phyloP scores from a whole-genome alignment of 2,113 vertebrate genomes.

The Aptenodytes patagonicus region DNA sequence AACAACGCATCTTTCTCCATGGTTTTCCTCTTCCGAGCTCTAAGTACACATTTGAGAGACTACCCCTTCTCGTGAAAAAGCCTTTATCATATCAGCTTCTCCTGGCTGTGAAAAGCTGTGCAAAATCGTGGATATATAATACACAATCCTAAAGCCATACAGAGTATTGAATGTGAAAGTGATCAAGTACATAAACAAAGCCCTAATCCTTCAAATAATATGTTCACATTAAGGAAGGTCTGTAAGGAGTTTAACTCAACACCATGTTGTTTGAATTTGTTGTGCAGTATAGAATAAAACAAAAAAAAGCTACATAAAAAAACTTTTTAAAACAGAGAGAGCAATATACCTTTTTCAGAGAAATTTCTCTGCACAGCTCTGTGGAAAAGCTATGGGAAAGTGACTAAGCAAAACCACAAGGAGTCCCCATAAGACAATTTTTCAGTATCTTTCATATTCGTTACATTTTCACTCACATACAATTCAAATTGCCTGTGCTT shows the following conservation, averaged over 20 bases:
- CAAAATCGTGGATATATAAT: not conserved
- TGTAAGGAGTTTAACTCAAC: not conserved
- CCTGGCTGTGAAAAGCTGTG: not conserved
- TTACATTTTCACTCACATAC: not conserved
- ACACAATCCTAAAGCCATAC: not conserved
- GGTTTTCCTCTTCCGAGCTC: not conserved
- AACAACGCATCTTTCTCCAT: not conserved
- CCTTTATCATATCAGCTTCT: not conserved
- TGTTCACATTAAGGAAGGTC: not conserved
- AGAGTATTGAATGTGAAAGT: not conserved
- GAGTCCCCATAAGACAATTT: conserved; percentile 46
- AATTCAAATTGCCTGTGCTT: not conserved
- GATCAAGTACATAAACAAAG: not conserved
- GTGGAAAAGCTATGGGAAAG: not conserved
- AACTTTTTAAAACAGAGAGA: not conserved
- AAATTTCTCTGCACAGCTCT: not conserved
- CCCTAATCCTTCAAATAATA: not conserved
- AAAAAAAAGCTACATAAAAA: not conserved
- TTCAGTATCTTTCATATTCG: not conserved
- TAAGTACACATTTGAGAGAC: not conserved
- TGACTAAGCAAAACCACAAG: conserved; percentile 59
- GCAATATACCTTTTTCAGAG: not conserved
- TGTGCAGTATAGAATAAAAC: not conserved
- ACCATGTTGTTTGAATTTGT: not conserved
- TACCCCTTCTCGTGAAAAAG: not conserved